Evolutionary conservation across 2,888 invertebrate species (phyloP), one percentile per base, ranked within the genome.

Genomic region (Chrysodeixis includens): DNA sequence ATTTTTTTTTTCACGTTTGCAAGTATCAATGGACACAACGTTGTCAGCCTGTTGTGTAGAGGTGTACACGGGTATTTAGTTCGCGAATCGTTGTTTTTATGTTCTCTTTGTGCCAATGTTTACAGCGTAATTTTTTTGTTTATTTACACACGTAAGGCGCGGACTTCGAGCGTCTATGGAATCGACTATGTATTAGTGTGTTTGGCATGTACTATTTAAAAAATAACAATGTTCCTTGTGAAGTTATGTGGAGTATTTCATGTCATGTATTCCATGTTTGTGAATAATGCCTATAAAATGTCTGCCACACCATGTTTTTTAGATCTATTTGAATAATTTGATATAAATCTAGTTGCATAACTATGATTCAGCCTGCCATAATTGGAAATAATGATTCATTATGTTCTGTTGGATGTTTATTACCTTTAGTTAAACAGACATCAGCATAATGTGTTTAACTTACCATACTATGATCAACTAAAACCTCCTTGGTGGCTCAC

Each of bases 61-160:
- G 56, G 61, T 76, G 67, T 69, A 63, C 66, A 72, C 71, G 83
- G 82, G 78, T 85, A 85, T 84, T 86, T 85, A 86, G 85, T 88
- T 90, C 83, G 88, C 88, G 80, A 90, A 88, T 88, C 83, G 85
- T 83, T 83, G 86, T 86, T 89, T 87, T 91, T 88, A 90, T 90
- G 90, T 88, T 89, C 88, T 84, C 86, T 89, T 89, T 87, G 88
- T 88, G 90, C 83, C 83, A 81, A 81, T 94, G 95, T 94, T 94
- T 94, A 94, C 92, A 90, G 87, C 83, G 82, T 82, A 71, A 20
- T 69, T 83, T 80, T 84, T 89, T 90, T 94, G 94, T 94, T 94
- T 94, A 94, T 94, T 93, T 94, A 94, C 93, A 83, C 88, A 91
- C 81, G 81, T 79, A 76, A 85, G 82, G 85, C 86, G 88, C 89